phyloP scores from a whole-genome alignment of 2,888 invertebrate genomes.

The Achlya flavicornis region DNA sequence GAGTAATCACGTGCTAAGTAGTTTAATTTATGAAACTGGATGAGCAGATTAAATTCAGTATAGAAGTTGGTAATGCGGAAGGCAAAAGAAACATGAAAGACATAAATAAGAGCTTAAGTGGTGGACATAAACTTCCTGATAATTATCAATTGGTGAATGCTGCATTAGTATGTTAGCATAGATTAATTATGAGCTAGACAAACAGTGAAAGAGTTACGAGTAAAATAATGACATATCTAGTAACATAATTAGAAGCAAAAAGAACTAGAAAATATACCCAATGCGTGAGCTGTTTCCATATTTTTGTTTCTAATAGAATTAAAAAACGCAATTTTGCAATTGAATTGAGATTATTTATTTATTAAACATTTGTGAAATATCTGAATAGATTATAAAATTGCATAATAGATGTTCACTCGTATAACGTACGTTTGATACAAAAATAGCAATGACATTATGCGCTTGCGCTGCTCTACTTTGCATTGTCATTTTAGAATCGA shows the following conservation, averaged over 20 bases:
- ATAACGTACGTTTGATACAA: constrained; percentile 16
- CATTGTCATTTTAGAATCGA: neutral
- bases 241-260: neutral
- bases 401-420: neutral
- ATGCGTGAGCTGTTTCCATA: too few relatives aligned
- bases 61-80: neutral
- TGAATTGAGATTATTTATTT: too few relatives aligned
- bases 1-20: neutral
- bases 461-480: constrained; percentile 32
- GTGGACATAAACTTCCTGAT: too few relatives aligned
- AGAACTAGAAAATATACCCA: too few relatives aligned
- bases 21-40: neutral
- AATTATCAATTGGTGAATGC: too few relatives aligned
- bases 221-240: too few relatives aligned
- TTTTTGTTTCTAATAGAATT: neutral
- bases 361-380: neutral
- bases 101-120: neutral
- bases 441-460: constrained; percentile 43
- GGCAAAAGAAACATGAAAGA: neutral
- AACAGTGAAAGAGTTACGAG: too few relatives aligned
- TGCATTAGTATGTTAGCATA: too few relatives aligned
- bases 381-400: neutral
- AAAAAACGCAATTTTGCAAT: neutral
- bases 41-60: neutral
- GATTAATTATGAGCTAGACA: too few relatives aligned